Percentiles rank a stretch among this genome's conserved stretches.
Conservation (phyloP, 2,113 vertebrate genomes). For the Gymnocephalus cernua region DNA sequence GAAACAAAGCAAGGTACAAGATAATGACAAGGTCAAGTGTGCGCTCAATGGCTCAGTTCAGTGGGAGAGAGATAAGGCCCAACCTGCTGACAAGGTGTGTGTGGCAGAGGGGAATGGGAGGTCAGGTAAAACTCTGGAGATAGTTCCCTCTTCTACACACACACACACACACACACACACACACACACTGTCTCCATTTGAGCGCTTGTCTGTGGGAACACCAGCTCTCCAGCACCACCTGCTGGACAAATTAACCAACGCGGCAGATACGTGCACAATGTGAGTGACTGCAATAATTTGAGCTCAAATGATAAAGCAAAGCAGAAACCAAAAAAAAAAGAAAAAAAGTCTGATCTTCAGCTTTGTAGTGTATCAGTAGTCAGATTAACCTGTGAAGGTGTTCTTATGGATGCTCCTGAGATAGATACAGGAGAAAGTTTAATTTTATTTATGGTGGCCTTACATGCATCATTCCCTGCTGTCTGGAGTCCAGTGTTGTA, state of each 20-base stretch:
- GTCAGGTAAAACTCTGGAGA: constrained; percentile 65
- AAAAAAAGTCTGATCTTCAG: background rate
- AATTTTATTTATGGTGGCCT: background rate
- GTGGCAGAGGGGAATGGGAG: constrained; percentile 65
- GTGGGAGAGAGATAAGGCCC: constrained; percentile 71
- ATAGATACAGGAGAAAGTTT: background rate
- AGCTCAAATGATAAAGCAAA: background rate
- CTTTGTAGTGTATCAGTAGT: background rate
- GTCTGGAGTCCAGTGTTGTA: constrained; percentile 14
- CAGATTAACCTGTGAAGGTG: background rate
- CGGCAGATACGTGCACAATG: background rate
- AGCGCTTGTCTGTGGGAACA: background rate
- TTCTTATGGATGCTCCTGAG: background rate
- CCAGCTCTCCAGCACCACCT: constrained; percentile 61
- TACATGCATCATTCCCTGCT: background rate
- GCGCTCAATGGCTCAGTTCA: constrained; percentile 77
- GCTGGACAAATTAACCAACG: constrained; percentile 42
- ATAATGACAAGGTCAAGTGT: constrained; percentile 83
- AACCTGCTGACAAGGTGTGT: constrained; percentile 76
- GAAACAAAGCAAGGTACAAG: constrained; percentile 81
- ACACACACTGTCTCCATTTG: background rate
- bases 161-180: background rate
- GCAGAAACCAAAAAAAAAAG: background rate
- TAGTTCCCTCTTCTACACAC: background rate
- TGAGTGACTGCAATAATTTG: background rate